A percentile compares a stretch with the other conserved stretches of the same genome.
Evolutionary conservation across 1,140 invertebrate genomes (phyloP).

Genomic region (Nymphalis io): DNA sequence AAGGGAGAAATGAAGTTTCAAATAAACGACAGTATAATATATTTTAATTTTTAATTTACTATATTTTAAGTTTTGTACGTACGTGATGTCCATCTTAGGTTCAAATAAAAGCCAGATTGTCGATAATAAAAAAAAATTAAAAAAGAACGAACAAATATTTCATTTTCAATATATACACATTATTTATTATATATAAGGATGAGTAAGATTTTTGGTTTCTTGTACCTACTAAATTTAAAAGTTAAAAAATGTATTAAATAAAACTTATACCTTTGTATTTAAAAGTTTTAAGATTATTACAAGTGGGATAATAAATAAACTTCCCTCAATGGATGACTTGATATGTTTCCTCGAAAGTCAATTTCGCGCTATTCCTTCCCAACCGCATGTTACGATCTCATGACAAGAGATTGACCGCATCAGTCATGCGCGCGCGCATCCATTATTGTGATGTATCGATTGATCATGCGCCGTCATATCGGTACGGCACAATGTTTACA

Average conservation of each 20-base stretch:
- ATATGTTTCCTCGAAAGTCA: conserved; percentile 62
- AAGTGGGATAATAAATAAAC: conserved; percentile 32
- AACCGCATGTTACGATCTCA: conserved; percentile 54
- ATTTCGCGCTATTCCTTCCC: conserved; percentile 62
- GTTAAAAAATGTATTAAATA: not conserved
- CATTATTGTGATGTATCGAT: conserved; percentile 20
- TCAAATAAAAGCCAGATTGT: too few species aligned
- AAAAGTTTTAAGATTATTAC: not conserved
- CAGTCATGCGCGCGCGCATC: conserved; percentile 37
- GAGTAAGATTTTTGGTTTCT: too few species aligned
- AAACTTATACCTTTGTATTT: not conserved
- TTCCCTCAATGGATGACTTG: conserved; percentile 31
- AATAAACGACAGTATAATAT: too few species aligned
- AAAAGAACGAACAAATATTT: too few species aligned
- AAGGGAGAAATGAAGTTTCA: too few species aligned
- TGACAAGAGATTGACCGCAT: conserved; percentile 59
- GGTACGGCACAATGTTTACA: not conserved
- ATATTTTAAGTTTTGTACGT: too few species aligned
- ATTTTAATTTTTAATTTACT: too few species aligned
- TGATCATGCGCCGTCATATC: conserved; percentile 10
- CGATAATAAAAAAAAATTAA: too few species aligned
- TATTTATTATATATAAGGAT: too few species aligned
- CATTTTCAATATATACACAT: too few species aligned
- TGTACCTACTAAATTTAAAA: too few species aligned
- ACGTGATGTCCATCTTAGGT: too few species aligned